Evolutionary conservation across 2,797 vertebrate genomes (phyloP).

Genomic region (Erpetoichthys calabaricus): DNA sequence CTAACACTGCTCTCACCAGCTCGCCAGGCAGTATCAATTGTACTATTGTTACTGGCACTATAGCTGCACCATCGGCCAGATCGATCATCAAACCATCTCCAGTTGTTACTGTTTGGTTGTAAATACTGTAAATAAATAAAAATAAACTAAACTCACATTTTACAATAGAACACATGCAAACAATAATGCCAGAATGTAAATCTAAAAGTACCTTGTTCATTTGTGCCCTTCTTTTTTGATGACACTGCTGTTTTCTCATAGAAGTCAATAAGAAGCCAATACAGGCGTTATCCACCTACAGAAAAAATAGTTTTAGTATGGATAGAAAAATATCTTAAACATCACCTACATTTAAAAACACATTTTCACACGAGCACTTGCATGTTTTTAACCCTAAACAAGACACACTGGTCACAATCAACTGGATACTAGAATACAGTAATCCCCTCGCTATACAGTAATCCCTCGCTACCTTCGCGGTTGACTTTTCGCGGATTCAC

Average conservation of each 20-base stretch:
- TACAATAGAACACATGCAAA: neutral
- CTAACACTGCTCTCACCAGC: slow-evolving; percentile 85
- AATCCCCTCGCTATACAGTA: too few species aligned
- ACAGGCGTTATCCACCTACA: slow-evolving; percentile 91
- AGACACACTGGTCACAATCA: neutral
- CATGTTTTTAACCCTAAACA: neutral
- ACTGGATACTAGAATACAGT: too few species aligned
- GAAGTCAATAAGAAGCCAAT: slow-evolving; percentile 78
- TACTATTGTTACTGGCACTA: slow-evolving; percentile 90
- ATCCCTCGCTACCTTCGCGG: too few species aligned
- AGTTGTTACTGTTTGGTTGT: slow-evolving; percentile 88
- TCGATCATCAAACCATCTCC: slow-evolving; percentile 95
- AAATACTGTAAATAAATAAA: slow-evolving; percentile 54
- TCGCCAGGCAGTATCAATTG: slow-evolving; percentile 86
- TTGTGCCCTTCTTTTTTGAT: slow-evolving; percentile 78
- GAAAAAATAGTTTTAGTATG: neutral
- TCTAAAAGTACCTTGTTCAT: slow-evolving; percentile 74
- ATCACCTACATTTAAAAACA: too few species aligned
- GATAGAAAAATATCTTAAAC: too few species aligned
- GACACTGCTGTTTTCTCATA: slow-evolving; percentile 92
- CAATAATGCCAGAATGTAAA: too few species aligned
- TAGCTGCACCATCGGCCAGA: slow-evolving; percentile 96
- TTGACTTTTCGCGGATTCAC: too few species aligned
- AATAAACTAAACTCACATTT: too few species aligned
- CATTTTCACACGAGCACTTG: neutral